Percentiles rank a stretch among this genome's conserved stretches.
Evolutionary conservation across 2,113 vertebrate species (phyloP).

Genomic region (Amblyornis subalaris): DNA sequence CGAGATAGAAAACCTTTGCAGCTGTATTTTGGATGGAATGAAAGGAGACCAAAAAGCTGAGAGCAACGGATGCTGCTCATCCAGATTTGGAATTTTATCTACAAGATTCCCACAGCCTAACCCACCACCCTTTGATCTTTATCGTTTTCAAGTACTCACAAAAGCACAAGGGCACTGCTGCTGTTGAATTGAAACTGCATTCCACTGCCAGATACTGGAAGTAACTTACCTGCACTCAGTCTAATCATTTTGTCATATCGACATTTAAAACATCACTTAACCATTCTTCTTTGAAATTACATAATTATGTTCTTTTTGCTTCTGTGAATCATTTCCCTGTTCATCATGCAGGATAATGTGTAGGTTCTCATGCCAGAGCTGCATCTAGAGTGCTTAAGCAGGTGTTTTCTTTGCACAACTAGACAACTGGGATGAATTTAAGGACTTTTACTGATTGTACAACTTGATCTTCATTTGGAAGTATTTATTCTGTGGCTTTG

Average conservation of each 20-base stretch:
- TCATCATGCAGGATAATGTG: background rate
- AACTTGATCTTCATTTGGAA: background rate
- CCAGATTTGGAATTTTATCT: background rate
- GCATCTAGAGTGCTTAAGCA: background rate
- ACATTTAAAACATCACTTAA: background rate
- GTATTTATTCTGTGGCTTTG: background rate
- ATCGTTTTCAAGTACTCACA: background rate
- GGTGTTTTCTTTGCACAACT: background rate
- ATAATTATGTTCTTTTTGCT: background rate
- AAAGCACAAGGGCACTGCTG: background rate
- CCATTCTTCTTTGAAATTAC: background rate
- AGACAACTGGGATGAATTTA: background rate
- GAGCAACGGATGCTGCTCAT: background rate
- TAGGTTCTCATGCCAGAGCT: background rate
- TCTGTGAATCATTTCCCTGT: background rate
- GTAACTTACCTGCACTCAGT: background rate
- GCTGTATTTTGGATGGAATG: background rate
- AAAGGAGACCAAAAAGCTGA: background rate
- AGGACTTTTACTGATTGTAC: background rate
- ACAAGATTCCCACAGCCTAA: background rate
- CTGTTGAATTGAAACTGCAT: background rate
- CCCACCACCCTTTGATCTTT: conserved; percentile 14
- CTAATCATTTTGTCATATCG: background rate
- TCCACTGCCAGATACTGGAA: background rate
- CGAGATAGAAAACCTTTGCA: background rate